Conservation (phyloP, 1,140 invertebrate species). For the Euwallacea fornicatus region DNA sequence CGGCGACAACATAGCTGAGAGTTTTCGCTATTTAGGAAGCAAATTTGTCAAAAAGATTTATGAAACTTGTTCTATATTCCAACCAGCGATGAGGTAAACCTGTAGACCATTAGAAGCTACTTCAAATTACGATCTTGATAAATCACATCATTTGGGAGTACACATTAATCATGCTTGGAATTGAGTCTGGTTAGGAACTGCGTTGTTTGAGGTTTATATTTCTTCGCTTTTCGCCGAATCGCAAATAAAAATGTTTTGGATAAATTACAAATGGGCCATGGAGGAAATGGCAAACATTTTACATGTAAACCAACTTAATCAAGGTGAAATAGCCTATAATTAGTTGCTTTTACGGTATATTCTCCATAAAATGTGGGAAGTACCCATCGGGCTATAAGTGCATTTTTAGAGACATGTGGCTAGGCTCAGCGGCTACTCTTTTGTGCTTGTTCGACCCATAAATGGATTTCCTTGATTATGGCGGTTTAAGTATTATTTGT, state of each 20-base stretch:
- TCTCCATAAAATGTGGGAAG: no score
- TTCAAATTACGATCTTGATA: constrained; percentile 13
- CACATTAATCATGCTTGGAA: background rate
- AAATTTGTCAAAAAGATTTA: constrained; percentile 1
- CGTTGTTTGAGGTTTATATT: no score
- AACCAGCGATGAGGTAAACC: constrained; percentile 4
- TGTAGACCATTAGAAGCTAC: constrained; percentile 7
- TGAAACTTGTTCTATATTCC: background rate
- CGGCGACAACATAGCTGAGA: no score
- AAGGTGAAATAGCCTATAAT: no score
- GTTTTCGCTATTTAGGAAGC: background rate
- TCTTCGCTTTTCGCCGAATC: no score
- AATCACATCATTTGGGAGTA: background rate
- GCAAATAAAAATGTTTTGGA: no score
- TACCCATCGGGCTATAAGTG: background rate
- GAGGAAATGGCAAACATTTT: no score
- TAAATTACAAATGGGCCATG: no score
- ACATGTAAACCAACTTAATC: no score
- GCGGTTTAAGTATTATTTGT: background rate
- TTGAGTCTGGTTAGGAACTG: background rate
- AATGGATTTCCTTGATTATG: constrained; percentile 17
- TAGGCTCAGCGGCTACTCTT: constrained; percentile 22
- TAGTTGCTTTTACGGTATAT: no score
- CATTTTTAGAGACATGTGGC: constrained; percentile 22
- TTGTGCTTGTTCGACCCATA: constrained; percentile 14